Percentiles rank a stretch among this genome's conserved stretches.
Evolutionary conservation across 2,797 vertebrate genomes (phyloP).

Genomic region (Triplophysa bombifrons): DNA sequence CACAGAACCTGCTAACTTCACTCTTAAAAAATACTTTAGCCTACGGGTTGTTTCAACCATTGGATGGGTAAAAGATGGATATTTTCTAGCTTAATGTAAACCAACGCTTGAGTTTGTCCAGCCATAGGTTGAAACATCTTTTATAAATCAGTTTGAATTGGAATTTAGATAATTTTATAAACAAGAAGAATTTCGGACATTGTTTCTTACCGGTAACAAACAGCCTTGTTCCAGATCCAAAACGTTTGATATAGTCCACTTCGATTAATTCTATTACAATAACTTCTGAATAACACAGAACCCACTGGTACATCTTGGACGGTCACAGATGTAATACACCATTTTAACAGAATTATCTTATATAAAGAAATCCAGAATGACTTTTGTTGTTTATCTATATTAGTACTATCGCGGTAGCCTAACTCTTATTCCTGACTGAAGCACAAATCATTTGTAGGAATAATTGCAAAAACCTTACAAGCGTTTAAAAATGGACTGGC

Average conservation of each 20-base stretch:
- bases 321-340: neutral
- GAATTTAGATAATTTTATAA: neutral
- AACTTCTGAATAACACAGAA: neutral
- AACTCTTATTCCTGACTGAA: neutral
- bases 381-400: neutral
- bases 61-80: too few relatives aligned
- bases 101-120: too few relatives aligned
- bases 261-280: conserved; percentile 20
- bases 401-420: too few relatives aligned
- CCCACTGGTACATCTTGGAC: too few relatives aligned
- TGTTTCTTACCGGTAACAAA: conserved; percentile 9
- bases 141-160: too few relatives aligned
- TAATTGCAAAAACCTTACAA: neutral
- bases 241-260: neutral
- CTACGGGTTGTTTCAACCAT: too few relatives aligned
- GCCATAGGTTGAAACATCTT: too few relatives aligned
- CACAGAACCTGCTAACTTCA: neutral
- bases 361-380: neutral
- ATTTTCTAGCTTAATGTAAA: too few relatives aligned
- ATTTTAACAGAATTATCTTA: neutral
- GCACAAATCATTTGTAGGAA: neutral
- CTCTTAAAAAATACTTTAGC: too few relatives aligned
- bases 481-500: neutral
- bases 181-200: neutral
- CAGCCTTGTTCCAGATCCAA: conserved; percentile 41